Conservation (phyloP, 2,113 vertebrate species). For the Propithecus coquereli region DNA sequence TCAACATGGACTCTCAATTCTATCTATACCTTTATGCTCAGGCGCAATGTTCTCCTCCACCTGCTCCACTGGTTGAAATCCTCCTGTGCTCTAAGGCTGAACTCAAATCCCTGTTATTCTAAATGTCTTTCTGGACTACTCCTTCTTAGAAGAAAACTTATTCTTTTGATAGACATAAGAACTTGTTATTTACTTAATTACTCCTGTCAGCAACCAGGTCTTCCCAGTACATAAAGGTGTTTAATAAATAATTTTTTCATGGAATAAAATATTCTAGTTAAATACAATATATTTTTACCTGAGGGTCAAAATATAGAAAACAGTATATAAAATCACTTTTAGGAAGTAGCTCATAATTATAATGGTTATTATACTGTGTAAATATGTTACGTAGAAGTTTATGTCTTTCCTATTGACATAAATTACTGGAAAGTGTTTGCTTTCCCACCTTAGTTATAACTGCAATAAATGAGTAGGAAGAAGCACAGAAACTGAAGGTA, state of each 20-base stretch:
- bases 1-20: neutral
- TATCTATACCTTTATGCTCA: fast-evolving
- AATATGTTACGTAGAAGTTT: neutral
- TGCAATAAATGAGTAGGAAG: neutral
- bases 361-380: neutral
- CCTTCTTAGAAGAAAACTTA: neutral
- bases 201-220: neutral
- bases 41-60: neutral
- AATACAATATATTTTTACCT: neutral
- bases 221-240: neutral
- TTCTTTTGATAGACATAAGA: neutral
- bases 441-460: neutral
- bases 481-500: neutral
- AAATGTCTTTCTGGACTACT: neutral
- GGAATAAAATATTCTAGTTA: neutral
- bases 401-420: neutral
- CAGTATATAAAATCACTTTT: neutral
- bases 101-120: neutral
- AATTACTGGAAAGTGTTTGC: neutral
- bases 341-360: neutral
- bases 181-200: neutral
- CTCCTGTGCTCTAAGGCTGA: neutral
- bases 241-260: neutral
- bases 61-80: neutral
- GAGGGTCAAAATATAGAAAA: neutral